Conservation (phyloP, 2,888 invertebrate genomes). For the Zele albiditarsus region DNA sequence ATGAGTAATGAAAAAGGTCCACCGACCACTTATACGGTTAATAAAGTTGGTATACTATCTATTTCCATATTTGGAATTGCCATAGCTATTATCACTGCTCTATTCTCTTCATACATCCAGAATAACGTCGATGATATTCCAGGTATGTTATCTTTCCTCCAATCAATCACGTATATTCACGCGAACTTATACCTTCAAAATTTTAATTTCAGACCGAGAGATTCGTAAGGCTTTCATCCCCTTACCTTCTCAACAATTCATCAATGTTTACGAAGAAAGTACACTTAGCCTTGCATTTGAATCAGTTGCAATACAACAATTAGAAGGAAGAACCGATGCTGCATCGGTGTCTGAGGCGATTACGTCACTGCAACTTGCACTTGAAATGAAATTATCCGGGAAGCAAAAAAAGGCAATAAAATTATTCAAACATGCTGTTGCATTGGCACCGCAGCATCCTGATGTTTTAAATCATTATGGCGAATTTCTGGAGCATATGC, state of each 20-base stretch:
- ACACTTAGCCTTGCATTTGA: slow-evolving; percentile 55
- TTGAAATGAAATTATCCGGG: slow-evolving; percentile 87
- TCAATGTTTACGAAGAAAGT: slow-evolving; percentile 63
- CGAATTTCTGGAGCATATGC: slow-evolving; percentile 90
- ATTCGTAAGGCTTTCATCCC: slow-evolving; percentile 59
- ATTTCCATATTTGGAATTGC: slow-evolving; percentile 61
- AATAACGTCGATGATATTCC: slow-evolving; percentile 43
- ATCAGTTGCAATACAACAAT: slow-evolving; percentile 45
- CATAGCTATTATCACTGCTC: slow-evolving; percentile 61
- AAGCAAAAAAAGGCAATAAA: slow-evolving; percentile 90
- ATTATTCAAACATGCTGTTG: slow-evolving; percentile 91
- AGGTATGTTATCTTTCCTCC: slow-evolving; percentile 47
- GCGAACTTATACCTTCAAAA: background rate
- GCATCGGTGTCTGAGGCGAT: slow-evolving; percentile 83
- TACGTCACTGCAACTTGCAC: slow-evolving; percentile 87
- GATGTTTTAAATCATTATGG: slow-evolving; percentile 95
- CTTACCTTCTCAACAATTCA: slow-evolving; percentile 58
- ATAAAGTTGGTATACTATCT: slow-evolving; percentile 56
- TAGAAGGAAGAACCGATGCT: slow-evolving; percentile 51
- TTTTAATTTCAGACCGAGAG: slow-evolving; percentile 51
- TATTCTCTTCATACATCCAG: slow-evolving; percentile 61
- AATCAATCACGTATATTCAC: background rate
- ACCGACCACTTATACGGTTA: slow-evolving; percentile 54
- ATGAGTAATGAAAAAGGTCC: slow-evolving; percentile 52
- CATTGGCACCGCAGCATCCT: slow-evolving; percentile 92